These are phyloP conservation scores for Panthera leo DNA, from an alignment of 2,113 vertebrate species.

Conservation along the genomic window DNA sequence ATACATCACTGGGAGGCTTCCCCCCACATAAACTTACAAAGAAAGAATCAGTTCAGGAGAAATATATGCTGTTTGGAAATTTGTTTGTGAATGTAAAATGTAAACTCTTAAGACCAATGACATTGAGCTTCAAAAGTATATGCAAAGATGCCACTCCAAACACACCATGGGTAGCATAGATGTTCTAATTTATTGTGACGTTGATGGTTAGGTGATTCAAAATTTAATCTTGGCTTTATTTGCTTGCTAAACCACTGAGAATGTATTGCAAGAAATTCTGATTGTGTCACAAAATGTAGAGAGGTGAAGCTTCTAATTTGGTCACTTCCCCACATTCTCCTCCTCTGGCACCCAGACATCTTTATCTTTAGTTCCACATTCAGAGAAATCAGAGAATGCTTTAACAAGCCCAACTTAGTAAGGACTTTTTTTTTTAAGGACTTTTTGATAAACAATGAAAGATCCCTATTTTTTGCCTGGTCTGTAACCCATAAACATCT, in stretches of 20 bases:
- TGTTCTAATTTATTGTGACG: neutral
- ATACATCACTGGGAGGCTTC: neutral
- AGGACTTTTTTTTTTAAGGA: neutral
- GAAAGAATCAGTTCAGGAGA: neutral
- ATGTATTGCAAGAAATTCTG: neutral
- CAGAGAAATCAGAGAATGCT: neutral
- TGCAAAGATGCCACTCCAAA: neutral
- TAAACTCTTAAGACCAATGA: neutral
- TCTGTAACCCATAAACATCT: neutral
- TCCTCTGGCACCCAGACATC: neutral
- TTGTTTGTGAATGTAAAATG: neutral
- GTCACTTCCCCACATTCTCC: neutral
- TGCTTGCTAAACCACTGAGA: neutral
- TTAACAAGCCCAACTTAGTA: neutral
- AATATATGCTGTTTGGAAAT: neutral
- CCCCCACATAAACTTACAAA: neutral
- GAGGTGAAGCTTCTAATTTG: neutral
- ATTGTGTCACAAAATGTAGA: neutral
- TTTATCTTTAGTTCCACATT: neutral
- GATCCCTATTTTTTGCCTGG: neutral
- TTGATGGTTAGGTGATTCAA: neutral
- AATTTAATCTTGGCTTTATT: slow-evolving; percentile 8
- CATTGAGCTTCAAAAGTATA: neutral
- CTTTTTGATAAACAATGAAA: neutral
- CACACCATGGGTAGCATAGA: neutral